phyloP scores from a whole-genome alignment of 2,888 invertebrate species.

The Dexiosoma caninum region DNA sequence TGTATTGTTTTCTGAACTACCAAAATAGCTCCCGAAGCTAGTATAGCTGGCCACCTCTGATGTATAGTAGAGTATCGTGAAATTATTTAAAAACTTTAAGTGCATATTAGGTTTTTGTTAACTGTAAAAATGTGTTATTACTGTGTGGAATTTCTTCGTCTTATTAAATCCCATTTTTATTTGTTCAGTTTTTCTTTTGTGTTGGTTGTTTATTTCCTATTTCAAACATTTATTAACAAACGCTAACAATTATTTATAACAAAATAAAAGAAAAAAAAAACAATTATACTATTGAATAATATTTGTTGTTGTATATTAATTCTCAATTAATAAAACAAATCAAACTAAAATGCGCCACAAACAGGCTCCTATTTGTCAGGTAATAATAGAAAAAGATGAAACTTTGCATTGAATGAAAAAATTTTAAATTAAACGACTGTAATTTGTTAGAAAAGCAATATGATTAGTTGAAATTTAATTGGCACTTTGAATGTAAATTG shows the following conservation, averaged over 20 bases:
- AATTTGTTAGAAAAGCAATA: conserved; percentile 61
- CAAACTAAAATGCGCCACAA: conserved; percentile 52
- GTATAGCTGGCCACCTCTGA: too few relatives aligned
- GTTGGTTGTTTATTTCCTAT: not conserved
- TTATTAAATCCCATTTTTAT: not conserved
- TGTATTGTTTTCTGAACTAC: too few relatives aligned
- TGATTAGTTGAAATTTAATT: conserved; percentile 50
- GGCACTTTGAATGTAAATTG: conserved; percentile 62
- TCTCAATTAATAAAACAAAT: conserved; percentile 47
- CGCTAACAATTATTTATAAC: conserved; percentile 38
- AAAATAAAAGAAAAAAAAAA: conserved; percentile 12
- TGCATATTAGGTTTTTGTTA: too few relatives aligned
- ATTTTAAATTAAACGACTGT: conserved; percentile 40
- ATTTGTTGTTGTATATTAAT: conserved; percentile 53
- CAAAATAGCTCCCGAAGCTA: too few relatives aligned
- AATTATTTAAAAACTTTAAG: too few relatives aligned
- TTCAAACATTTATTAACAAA: conserved; percentile 31
- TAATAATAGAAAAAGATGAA: conserved; percentile 70
- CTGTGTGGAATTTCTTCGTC: too few relatives aligned
- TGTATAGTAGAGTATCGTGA: too few relatives aligned
- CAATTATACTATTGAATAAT: conserved; percentile 42
- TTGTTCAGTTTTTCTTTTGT: not conserved
- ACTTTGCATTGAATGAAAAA: conserved; percentile 42
- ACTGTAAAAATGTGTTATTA: not conserved
- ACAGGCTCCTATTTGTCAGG: conserved; percentile 78